phyloP scores from a whole-genome alignment of 2,888 invertebrate species.

The Calephelis perditalis region DNA sequence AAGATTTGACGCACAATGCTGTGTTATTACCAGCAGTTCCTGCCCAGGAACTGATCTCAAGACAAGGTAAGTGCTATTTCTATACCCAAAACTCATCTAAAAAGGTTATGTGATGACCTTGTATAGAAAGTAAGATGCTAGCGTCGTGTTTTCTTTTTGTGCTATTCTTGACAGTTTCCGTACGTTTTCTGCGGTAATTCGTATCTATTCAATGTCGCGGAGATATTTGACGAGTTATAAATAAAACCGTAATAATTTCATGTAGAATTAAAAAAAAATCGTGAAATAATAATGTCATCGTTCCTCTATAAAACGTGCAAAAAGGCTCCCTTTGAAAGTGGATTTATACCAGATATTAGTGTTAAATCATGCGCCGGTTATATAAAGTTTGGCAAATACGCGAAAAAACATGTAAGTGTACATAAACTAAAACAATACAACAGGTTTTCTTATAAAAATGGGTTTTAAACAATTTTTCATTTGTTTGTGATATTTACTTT shows the following conservation, averaged over 20 bases:
- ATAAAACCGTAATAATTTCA: neutral
- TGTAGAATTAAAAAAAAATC: neutral
- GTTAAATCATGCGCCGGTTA: constrained; percentile 42
- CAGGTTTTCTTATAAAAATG: too few species aligned
- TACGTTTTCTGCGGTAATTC: constrained; percentile 16
- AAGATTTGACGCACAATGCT: constrained; percentile 85
- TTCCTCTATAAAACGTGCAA: constrained; percentile 62
- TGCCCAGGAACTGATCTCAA: constrained; percentile 54
- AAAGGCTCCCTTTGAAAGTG: constrained; percentile 56
- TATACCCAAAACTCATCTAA: constrained; percentile 40
- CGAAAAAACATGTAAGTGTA: constrained; percentile 33
- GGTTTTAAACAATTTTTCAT: neutral
- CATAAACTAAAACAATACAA: neutral
- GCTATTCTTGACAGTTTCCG: constrained; percentile 41
- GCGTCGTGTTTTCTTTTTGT: constrained; percentile 33
- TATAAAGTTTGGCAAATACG: constrained; percentile 46
- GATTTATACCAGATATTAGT: constrained; percentile 50
- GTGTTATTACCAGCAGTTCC: constrained; percentile 82
- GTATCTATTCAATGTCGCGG: constrained; percentile 4
- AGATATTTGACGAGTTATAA: neutral
- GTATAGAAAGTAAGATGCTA: constrained; percentile 29
- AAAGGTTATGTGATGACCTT: constrained; percentile 43
- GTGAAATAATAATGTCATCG: constrained; percentile 42
- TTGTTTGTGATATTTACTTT: neutral
- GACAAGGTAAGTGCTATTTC: constrained; percentile 65